Percentiles rank a stretch among this genome's conserved stretches.
phyloP scores from a whole-genome alignment of 2,113 vertebrate genomes.

The Azemiops feae region DNA sequence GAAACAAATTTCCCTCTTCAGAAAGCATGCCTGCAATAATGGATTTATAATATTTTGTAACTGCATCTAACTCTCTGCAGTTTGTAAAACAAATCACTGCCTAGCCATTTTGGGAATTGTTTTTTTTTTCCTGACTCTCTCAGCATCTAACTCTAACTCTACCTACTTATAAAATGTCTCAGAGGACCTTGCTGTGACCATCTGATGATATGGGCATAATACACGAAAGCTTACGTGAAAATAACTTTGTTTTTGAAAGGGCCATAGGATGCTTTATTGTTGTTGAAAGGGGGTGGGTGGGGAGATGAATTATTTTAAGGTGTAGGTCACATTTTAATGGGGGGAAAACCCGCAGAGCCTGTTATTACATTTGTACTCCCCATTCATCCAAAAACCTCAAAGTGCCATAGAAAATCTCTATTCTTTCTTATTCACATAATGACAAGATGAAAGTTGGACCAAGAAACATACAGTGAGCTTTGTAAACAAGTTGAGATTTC shows the following conservation, averaged over 20 bases:
- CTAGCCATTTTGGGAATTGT: not conserved
- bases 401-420: not conserved
- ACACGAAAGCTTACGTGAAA: not conserved
- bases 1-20: not conserved
- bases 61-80: not conserved
- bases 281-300: not conserved
- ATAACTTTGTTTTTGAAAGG: not conserved
- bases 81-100: not conserved
- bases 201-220: not conserved
- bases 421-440: not conserved
- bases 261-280: not conserved
- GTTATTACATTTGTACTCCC: not conserved
- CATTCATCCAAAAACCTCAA: not conserved
- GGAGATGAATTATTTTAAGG: not conserved
- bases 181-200: not conserved
- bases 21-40: not conserved
- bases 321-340: not conserved
- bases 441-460: too few species aligned
- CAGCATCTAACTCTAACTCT: not conserved
- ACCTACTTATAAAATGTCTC: not conserved
- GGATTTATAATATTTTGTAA: not conserved
- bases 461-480: not conserved
- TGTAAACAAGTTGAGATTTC: not conserved
- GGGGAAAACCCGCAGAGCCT: not conserved
- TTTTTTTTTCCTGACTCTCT: not conserved